A percentile compares a stretch with the other conserved stretches of the same genome.
These are phyloP conservation scores for Ophioninae sp. DNA, from an alignment of 2,888 invertebrate species.

Conservation along the genomic window DNA sequence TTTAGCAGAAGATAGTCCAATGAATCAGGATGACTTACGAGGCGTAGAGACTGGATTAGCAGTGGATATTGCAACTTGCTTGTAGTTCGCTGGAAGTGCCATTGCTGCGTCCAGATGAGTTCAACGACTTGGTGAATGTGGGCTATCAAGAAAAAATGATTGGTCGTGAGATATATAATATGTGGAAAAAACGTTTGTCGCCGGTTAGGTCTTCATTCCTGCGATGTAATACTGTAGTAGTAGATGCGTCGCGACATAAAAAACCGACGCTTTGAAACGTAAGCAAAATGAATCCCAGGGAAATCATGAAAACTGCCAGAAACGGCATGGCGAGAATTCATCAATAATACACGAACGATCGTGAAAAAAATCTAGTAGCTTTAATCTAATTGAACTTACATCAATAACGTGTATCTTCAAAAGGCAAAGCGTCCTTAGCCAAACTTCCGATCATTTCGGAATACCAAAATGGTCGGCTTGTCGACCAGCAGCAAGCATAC, in stretches of 20 bases:
- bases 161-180: not conserved
- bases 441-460: constrained; percentile 40
- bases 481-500: not conserved
- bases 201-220: not conserved
- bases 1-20: constrained; percentile 14
- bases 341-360: not conserved
- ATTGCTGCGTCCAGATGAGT: constrained; percentile 81
- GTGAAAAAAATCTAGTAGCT: not conserved
- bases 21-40: constrained; percentile 83
- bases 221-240: not conserved
- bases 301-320: not conserved
- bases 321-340: not conserved
- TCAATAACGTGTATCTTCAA: constrained; percentile 2
- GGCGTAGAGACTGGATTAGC: constrained; percentile 87
- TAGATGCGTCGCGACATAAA: constrained; percentile 53
- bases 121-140: constrained; percentile 12
- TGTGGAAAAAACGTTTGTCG: not conserved
- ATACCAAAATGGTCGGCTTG: constrained; percentile 51
- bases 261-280: constrained; percentile 9
- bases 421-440: constrained; percentile 41
- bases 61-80: constrained; percentile 90
- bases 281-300: not conserved
- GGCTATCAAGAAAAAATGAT: not conserved
- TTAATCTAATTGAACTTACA: constrained; percentile 11
- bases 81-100: constrained; percentile 92